A percentile compares a stretch with the other conserved stretches of the same genome.
Evolutionary conservation across 92 coral and sea anemone species (phyloP).

Genomic region (Epizoanthus fatuus): DNA sequence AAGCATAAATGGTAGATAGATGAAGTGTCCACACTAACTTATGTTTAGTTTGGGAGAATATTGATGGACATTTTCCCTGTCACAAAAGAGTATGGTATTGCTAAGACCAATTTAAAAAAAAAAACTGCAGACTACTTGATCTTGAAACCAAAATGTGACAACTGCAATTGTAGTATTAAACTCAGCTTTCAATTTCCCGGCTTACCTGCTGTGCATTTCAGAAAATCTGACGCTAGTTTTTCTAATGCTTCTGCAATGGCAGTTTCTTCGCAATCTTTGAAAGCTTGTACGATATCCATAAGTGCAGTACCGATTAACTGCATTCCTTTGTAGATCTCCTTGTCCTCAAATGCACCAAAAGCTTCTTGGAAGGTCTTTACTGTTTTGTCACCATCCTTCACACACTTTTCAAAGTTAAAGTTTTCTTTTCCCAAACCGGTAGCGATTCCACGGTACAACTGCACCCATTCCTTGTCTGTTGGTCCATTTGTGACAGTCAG

Average conservation of each 20-base stretch:
- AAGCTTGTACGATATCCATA: slow-evolving; percentile 78
- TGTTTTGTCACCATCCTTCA: slow-evolving; percentile 87
- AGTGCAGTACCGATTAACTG: slow-evolving; percentile 80
- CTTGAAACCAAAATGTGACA: no score
- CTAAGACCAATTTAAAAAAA: no score
- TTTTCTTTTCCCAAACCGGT: slow-evolving; percentile 82
- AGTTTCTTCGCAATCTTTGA: slow-evolving; percentile 81
- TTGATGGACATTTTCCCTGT: no score
- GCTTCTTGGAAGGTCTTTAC: slow-evolving; percentile 80
- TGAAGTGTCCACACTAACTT: no score
- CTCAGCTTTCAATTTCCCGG: not conserved
- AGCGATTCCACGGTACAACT: slow-evolving; percentile 85
- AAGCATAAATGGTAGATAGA: no score
- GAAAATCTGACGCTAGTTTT: slow-evolving; percentile 81
- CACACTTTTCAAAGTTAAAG: slow-evolving; percentile 84
- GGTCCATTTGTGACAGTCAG: slow-evolving; percentile 73
- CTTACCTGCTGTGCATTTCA: slow-evolving; percentile 78
- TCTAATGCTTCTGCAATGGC: slow-evolving; percentile 85
- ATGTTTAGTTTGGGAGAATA: no score
- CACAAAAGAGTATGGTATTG: no score
- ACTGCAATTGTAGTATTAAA: no score
- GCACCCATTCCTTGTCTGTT: slow-evolving; percentile 82
- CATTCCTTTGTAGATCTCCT: slow-evolving; percentile 73
- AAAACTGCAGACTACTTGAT: no score
- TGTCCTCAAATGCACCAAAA: slow-evolving; percentile 82